Evolutionary conservation across 2,888 invertebrate species (phyloP), one percentile per base, ranked within the genome.

Genomic region (Elegia similella): DNA sequence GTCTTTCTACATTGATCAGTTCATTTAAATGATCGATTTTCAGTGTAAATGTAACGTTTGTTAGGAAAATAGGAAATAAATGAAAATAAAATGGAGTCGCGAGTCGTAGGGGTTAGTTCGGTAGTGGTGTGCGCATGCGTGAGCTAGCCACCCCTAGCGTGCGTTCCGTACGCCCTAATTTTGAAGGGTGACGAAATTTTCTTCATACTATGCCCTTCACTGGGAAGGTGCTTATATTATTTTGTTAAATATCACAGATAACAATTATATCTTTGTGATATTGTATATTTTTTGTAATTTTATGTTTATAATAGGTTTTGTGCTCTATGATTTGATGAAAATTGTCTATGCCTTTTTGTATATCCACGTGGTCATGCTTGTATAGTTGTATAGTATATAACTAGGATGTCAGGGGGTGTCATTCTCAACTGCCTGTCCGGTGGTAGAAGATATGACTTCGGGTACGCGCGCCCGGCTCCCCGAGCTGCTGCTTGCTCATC

Each of bases 31-130:
- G 6, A 32, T 12, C 16, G 8, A 7, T 44, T 46, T 5, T 42
- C 23, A 8, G 29, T 29, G 2, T 12, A 62, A 60, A 60, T 60
- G 58, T 29, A 60, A 60, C 62, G 66, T 75, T 75, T 71, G 61
- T 65, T 57, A 43, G 62, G 67, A 75, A 75, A 77, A 70, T 74
- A 69, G 62, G 71, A 75, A 77, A 78, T 75, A 77, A 78, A 80
- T 74, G 72, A 68, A 86, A 82, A 78, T 83, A 90, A 90, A 85
- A 90, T 89, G 89, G 88, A 74, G 86, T 82, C 74, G 61, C 59
- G 62, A 58, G 67, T 62, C 62, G 67, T 68, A 75, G 76, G 83
- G 86, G 84, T 86, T 84, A 83, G 76, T 6, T 68, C 54, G 65
- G 66, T 61, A 60, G 72, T 64, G 59, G 56, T 29, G 3, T 52